phyloP scores from a whole-genome alignment of 2,888 invertebrate genomes.

The Acleris emargana region DNA sequence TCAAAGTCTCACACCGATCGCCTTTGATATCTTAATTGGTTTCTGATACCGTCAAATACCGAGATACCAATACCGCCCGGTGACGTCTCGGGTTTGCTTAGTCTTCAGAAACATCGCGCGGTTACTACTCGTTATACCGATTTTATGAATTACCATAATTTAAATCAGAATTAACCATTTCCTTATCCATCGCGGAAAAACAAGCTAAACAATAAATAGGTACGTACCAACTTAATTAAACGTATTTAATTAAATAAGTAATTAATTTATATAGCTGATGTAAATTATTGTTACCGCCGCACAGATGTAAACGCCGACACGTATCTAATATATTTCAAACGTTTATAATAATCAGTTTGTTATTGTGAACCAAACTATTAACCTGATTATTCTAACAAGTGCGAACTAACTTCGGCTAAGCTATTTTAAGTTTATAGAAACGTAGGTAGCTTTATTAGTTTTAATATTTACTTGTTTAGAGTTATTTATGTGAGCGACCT shows the following conservation, averaged over 20 bases:
- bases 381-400: constrained; percentile 25
- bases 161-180: constrained; percentile 5
- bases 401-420: constrained; percentile 14
- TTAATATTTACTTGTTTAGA: not conserved
- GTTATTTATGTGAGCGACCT: not conserved
- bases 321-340: constrained; percentile 16
- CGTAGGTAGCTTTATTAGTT: constrained; percentile 4
- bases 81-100: constrained; percentile 15
- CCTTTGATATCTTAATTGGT: constrained; percentile 64
- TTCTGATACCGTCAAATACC: constrained; percentile 59
- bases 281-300: constrained; percentile 16
- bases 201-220: constrained; percentile 17
- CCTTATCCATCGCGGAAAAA: constrained; percentile 3
- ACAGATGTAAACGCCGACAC: constrained; percentile 9
- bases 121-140: not conserved
- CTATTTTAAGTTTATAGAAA: constrained; percentile 1
- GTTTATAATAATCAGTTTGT: constrained; percentile 30
- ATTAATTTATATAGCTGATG: constrained; percentile 9
- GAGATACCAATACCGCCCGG: constrained; percentile 47
- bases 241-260: constrained; percentile 8
- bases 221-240: constrained; percentile 4
- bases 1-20: constrained; percentile 57
- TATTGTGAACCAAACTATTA: constrained; percentile 30
- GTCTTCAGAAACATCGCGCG: constrained; percentile 16
- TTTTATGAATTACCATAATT: constrained; percentile 5